Evolutionary conservation across 2,113 vertebrate species (phyloP).

Genomic region (Emydocephalus ijimae): DNA sequence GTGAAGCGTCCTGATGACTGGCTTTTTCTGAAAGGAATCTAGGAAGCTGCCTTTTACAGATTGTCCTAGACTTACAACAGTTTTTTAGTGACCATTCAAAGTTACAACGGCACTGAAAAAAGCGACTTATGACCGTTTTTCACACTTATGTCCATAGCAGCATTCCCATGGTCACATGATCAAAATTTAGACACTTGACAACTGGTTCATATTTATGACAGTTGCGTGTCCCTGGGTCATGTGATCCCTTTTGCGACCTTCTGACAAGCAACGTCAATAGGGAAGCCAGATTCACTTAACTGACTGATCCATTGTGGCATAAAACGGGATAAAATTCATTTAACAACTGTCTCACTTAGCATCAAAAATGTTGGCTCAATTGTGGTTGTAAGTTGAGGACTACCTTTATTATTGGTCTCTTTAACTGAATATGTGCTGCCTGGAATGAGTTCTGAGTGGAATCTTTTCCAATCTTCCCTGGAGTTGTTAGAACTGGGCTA

Average conservation of each 20-base stretch:
- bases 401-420: background rate
- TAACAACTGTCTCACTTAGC: background rate
- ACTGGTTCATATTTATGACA: background rate
- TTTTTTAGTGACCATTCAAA: background rate
- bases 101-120: background rate
- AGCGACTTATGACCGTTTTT: background rate
- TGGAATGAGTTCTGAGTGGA: background rate
- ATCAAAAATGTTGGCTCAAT: background rate
- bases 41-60: background rate
- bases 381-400: background rate
- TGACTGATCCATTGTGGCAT: background rate
- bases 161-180: background rate
- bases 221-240: background rate
- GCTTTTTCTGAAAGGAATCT: background rate
- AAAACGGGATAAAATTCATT: background rate
- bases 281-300: background rate
- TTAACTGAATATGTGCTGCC: background rate
- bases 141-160: background rate
- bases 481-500: background rate
- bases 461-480: background rate
- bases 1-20: background rate
- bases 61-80: background rate
- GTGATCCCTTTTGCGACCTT: background rate
- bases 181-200: no score
- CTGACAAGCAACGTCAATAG: background rate